Evolutionary conservation across 2,113 vertebrate genomes (phyloP), one percentile per base, ranked within the genome.

Genomic region (Phylloscopus whistleri): DNA sequence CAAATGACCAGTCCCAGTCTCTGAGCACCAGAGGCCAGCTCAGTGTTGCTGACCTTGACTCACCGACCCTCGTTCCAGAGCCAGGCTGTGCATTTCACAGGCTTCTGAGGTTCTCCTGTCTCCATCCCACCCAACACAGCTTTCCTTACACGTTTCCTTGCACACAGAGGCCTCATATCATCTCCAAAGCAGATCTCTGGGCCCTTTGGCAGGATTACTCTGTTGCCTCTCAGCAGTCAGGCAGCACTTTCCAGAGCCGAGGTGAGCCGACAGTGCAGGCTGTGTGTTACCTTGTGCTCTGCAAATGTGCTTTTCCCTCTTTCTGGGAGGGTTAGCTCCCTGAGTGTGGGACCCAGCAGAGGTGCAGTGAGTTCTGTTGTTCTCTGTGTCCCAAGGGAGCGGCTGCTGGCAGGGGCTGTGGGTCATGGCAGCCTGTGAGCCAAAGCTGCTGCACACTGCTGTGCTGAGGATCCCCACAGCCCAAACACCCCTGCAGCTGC

Each of bases 201-300:
- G 58, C 49, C 62, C 62, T 78, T 30, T 23, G 44, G 31, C 46
- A 48, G 46, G 48, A 20, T 55, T 31, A 5, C 26, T 75, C 3
- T n/a, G 23, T 4, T 64, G 37, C 31, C 28, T 41, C 41, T 62
- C 12, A 13, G 31, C 22, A 41, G 33, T 33, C 10, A 39, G 46
- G 64, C 0, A 0, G 66, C 62, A 48, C 8, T 16, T 35, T 8
- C 0, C 63, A 31, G 82, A 56, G 26, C 73, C 0, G 6, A 51
- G 79, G 13, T 2, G 63, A 84, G 33, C 46, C 1, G 17, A 20
- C 39, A 44, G 46, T 8, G 4, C 12, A 7, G 80, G 46, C 73
- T 51, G 3, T 0, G 0, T 0, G 26, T 59, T 24, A 11, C 1
- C 63, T 28, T 33, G 15, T 11, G 69, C 84, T 84, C 39, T 19